These are phyloP conservation scores for Drosophila mauritiana DNA, from an alignment of 1,140 invertebrate genomes.

Conservation along the genomic window DNA sequence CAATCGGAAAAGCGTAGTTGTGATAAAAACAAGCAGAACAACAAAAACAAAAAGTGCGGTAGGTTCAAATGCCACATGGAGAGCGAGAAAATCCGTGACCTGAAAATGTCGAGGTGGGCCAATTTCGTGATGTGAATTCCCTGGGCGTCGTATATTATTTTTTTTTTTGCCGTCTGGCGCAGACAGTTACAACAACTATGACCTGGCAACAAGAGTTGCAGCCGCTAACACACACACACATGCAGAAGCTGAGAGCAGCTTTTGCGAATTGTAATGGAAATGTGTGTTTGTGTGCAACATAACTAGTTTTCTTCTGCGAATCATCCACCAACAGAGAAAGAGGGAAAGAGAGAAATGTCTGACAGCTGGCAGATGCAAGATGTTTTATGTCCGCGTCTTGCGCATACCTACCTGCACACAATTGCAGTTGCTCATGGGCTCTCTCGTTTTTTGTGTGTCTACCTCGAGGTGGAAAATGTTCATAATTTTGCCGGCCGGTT, in stretches of 20 bases:
- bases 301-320: constrained; percentile 62
- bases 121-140: constrained; percentile 8
- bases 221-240: constrained; percentile 17
- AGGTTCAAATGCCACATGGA: not conserved
- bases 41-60: not conserved
- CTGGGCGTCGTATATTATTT: constrained; percentile 18
- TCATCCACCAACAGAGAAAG: constrained; percentile 20
- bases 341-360: not conserved
- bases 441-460: constrained; percentile 62
- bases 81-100: not conserved
- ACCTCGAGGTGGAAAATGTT: constrained; percentile 61
- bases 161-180: constrained; percentile 20
- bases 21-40: constrained; percentile 22
- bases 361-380: constrained; percentile 35
- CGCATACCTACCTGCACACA: constrained; percentile 40
- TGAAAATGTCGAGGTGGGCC: not conserved
- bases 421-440: not conserved
- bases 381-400: constrained; percentile 21
- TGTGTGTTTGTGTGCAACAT: constrained; percentile 37
- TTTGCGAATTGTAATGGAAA: constrained; percentile 9
- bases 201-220: constrained; percentile 38
- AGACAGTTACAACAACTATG: constrained; percentile 21
- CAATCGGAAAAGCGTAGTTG: constrained; percentile 29
- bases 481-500: constrained; percentile 38
- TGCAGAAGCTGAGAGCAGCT: constrained; percentile 9